Evolutionary conservation across 2,888 invertebrate genomes (phyloP).

Genomic region (Drosophila kanekoi): DNA sequence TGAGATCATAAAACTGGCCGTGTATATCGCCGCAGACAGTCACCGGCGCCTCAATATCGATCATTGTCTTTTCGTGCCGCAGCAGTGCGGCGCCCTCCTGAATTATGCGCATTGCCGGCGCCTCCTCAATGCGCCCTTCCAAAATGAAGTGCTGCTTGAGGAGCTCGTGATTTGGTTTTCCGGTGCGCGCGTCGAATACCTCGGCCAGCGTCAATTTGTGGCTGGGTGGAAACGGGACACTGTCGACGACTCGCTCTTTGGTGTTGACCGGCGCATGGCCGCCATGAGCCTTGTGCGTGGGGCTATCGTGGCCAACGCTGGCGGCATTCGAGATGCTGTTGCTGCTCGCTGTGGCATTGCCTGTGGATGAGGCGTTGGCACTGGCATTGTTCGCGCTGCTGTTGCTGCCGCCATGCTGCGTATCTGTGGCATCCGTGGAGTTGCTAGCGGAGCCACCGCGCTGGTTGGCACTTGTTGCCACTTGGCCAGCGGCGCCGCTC

Average conservation of each 20-base stretch:
- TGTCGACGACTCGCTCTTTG: conserved; percentile 85
- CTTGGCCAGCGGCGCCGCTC: conserved; percentile 61
- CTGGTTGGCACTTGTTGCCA: conserved; percentile 72
- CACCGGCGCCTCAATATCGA: conserved; percentile 99
- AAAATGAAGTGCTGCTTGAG: conserved; percentile 99
- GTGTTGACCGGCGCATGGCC: conserved; percentile 68
- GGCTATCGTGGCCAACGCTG: conserved; percentile 52
- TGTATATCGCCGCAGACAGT: conserved; percentile 99
- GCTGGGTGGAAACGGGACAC: conserved; percentile 99
- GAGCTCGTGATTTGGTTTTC: conserved; percentile 97
- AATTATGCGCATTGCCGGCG: conserved; percentile 97
- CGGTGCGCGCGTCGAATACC: conserved; percentile 97
- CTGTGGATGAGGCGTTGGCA: conserved; percentile 35
- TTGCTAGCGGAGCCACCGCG: conserved; percentile 43
- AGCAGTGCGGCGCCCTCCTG: conserved; percentile 97
- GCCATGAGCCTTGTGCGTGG: conserved; percentile 64
- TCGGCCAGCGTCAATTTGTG: conserved; percentile 97
- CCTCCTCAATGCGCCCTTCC: conserved; percentile 99
- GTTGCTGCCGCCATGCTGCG: conserved; percentile 22
- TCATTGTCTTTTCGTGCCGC: conserved; percentile 98
- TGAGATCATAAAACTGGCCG: conserved; percentile 99
- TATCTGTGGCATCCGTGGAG: conserved; percentile 34
- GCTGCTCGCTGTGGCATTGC: conserved; percentile 29
- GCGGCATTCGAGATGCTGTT: conserved; percentile 38
- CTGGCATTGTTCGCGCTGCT: conserved; percentile 39